A percentile compares a stretch with the other conserved stretches of the same genome.
These are phyloP conservation scores for Julus scanicus DNA, from an alignment of 2,888 invertebrate species.

Conservation along the genomic window DNA sequence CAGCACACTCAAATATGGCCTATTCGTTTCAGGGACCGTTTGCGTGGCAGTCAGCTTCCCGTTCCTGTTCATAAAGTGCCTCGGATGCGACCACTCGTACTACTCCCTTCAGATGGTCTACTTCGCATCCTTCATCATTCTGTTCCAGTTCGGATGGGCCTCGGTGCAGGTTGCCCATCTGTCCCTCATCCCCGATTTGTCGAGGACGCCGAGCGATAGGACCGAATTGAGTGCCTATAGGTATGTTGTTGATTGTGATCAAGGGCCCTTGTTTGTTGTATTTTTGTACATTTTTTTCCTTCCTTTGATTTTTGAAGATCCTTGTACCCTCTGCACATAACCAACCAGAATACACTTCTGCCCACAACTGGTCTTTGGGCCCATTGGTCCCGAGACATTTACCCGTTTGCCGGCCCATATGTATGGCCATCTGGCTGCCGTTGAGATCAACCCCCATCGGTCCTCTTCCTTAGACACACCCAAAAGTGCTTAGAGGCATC, in stretches of 20 bases:
- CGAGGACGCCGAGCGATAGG: constrained; percentile 78
- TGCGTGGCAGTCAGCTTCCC: constrained; percentile 84
- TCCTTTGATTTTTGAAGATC: too few species aligned
- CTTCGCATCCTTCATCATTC: constrained; percentile 53
- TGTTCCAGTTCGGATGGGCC: constrained; percentile 57
- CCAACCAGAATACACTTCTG: too few species aligned
- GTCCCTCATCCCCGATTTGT: constrained; percentile 85
- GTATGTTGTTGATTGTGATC: constrained; percentile 68
- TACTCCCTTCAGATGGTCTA: constrained; percentile 66
- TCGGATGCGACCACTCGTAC: constrained; percentile 74
- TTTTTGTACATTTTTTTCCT: constrained; percentile 65
- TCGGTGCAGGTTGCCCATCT: constrained; percentile 86
- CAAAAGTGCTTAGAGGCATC: too few species aligned
- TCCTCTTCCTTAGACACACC: too few species aligned
- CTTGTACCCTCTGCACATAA: too few species aligned
- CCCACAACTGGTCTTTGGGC: too few species aligned
- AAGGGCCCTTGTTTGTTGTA: neutral
- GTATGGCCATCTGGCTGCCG: too few species aligned
- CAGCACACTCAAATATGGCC: too few species aligned
- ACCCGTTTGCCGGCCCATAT: too few species aligned
- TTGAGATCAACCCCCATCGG: too few species aligned
- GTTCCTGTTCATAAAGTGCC: constrained; percentile 84
- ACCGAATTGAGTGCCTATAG: constrained; percentile 81
- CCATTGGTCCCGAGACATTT: too few species aligned
- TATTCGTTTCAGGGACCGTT: constrained; percentile 77